Percentiles rank a stretch among this genome's conserved stretches.
Conservation (phyloP, 2,797 vertebrate species). For the Chromobotia macracanthus region DNA sequence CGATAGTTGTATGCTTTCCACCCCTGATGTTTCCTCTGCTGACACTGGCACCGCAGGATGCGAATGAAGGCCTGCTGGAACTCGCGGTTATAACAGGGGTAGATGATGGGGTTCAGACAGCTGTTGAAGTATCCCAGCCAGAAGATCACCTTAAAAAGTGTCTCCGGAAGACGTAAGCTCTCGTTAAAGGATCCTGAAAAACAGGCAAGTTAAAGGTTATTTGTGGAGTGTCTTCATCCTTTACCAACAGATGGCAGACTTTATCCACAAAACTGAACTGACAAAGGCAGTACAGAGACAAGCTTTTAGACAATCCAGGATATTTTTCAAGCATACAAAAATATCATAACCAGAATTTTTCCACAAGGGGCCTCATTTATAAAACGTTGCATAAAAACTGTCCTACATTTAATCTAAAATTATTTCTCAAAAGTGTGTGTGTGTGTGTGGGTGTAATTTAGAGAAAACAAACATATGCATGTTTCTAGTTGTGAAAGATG, state of each 20-base stretch:
- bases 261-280: constrained; percentile 30
- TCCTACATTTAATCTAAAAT: too few species aligned
- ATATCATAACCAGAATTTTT: background rate
- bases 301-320: background rate
- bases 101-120: constrained; percentile 97
- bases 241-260: constrained; percentile 59
- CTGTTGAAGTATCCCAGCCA: constrained; percentile 99
- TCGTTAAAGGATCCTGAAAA: constrained; percentile 88
- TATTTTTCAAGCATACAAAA: background rate
- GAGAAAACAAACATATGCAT: too few species aligned
- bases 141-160: constrained; percentile 94
- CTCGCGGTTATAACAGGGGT: constrained; percentile 96
- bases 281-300: background rate
- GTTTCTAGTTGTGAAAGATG: too few species aligned
- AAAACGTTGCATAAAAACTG: too few species aligned
- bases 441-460: too few species aligned
- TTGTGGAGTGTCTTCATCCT: background rate
- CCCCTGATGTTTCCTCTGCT: constrained; percentile 80
- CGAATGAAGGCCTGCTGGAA: constrained; percentile 96
- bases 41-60: constrained; percentile 90
- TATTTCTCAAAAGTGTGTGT: too few species aligned
- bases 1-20: constrained; percentile 88
- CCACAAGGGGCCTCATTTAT: too few species aligned
- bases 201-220: background rate
- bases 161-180: constrained; percentile 84